A percentile compares a stretch with the other conserved stretches of the same genome.
Evolutionary conservation across 2,113 vertebrate species (phyloP).

Genomic region (Meleagris gallopavo): DNA sequence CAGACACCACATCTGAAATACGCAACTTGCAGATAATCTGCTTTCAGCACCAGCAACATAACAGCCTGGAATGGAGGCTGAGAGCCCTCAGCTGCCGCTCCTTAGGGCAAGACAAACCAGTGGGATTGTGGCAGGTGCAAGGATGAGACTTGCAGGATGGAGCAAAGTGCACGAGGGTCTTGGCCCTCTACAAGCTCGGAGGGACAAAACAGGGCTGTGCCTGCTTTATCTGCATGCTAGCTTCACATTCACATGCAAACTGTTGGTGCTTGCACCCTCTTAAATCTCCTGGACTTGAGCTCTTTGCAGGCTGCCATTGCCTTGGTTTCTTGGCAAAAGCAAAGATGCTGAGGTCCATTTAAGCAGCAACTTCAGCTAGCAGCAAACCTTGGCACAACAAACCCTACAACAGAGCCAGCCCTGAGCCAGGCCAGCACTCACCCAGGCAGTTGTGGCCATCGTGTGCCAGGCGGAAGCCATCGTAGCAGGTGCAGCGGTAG

Average conservation of each 20-base stretch:
- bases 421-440: slow-evolving; percentile 62
- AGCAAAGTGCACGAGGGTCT: not conserved
- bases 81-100: not conserved
- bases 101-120: not conserved
- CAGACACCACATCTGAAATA: not conserved
- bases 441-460: slow-evolving; percentile 98
- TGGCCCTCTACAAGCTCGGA: not conserved
- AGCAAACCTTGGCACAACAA: not conserved
- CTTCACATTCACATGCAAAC: not conserved
- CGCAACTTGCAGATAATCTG: not conserved
- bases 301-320: not conserved
- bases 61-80: not conserved
- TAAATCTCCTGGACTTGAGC: not conserved
- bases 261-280: not conserved
- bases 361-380: not conserved
- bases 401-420: not conserved
- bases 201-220: not conserved
- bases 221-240: not conserved
- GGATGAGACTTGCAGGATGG: not conserved
- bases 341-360: not conserved
- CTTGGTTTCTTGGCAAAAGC: not conserved
- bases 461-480: slow-evolving; percentile 94
- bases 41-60: not conserved
- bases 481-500: slow-evolving; percentile 97
- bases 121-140: not conserved